These are phyloP conservation scores for Aethes cnicana DNA, from an alignment of 2,888 invertebrate species.

Conservation along the genomic window DNA sequence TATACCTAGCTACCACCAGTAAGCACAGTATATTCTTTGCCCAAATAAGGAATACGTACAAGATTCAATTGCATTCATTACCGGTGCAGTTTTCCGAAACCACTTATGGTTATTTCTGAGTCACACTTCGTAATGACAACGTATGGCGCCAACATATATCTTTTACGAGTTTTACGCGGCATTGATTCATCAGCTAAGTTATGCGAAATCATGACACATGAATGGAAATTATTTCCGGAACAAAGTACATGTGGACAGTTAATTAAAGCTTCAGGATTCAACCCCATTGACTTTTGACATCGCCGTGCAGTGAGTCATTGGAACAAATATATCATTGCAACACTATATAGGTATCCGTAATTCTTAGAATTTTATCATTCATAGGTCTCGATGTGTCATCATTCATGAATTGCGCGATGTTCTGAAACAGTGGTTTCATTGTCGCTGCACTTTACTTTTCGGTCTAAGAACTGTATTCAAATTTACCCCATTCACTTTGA, in stretches of 20 bases:
- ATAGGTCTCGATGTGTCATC: slow-evolving; percentile 37
- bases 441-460: slow-evolving; percentile 39
- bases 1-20: too few relatives aligned
- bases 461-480: too few relatives aligned
- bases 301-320: slow-evolving; percentile 50
- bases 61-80: too few relatives aligned
- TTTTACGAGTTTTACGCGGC: slow-evolving; percentile 40
- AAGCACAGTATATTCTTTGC: too few relatives aligned
- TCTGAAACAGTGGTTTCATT: slow-evolving; percentile 47
- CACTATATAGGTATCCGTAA: slow-evolving; percentile 49
- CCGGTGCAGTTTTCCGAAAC: slow-evolving; percentile 8
- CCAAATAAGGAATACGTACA: too few relatives aligned
- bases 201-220: slow-evolving; percentile 62
- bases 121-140: slow-evolving; percentile 17
- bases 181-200: slow-evolving; percentile 52
- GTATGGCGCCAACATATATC: slow-evolving; percentile 22
- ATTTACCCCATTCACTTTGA: too few relatives aligned
- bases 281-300: slow-evolving; percentile 54
- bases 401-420: slow-evolving; percentile 32
- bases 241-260: slow-evolving; percentile 26
- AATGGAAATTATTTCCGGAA: slow-evolving; percentile 61
- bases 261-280: slow-evolving; percentile 47
- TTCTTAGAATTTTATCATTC: slow-evolving; percentile 48
- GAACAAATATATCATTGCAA: slow-evolving; percentile 48
- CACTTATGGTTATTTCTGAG: slow-evolving; percentile 17